Percentiles rank a stretch among this genome's conserved stretches.
Evolutionary conservation across 2,113 vertebrate species (phyloP).

Genomic region (Onychorhynchus coronatus): DNA sequence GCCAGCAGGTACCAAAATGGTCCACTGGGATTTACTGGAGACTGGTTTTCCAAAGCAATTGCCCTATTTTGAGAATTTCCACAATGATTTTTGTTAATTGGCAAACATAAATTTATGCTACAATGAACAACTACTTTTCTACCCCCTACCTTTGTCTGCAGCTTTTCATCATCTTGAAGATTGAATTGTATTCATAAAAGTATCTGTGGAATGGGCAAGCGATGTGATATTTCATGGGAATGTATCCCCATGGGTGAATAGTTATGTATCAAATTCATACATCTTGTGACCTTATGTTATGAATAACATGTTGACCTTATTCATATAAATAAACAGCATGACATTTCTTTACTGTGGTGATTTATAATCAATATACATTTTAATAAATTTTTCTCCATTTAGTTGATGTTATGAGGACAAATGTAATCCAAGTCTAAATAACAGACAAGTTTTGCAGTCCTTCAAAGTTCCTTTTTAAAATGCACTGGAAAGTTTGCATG

Average conservation of each 20-base stretch:
- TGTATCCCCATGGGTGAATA: neutral
- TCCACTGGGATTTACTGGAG: neutral
- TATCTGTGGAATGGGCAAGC: neutral
- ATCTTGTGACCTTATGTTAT: neutral
- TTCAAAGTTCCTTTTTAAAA: neutral
- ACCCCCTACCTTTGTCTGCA: neutral
- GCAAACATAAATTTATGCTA: neutral
- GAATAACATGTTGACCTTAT: neutral
- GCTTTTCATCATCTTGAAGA: neutral
- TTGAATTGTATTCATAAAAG: slow-evolving; percentile 1
- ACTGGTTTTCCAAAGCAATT: neutral
- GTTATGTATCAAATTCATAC: slow-evolving; percentile 17
- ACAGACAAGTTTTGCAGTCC: neutral
- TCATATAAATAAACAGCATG: neutral
- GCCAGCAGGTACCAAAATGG: neutral
- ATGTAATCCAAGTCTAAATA: neutral
- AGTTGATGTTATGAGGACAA: neutral
- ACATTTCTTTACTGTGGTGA: neutral
- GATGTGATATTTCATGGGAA: neutral
- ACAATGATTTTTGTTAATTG: neutral
- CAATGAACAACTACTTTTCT: neutral
- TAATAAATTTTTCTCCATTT: neutral
- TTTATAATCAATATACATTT: neutral
- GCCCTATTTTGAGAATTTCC: neutral
- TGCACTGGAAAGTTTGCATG: neutral